phyloP scores from a whole-genome alignment of 2,797 vertebrate genomes.

The Syngnathus acus region DNA sequence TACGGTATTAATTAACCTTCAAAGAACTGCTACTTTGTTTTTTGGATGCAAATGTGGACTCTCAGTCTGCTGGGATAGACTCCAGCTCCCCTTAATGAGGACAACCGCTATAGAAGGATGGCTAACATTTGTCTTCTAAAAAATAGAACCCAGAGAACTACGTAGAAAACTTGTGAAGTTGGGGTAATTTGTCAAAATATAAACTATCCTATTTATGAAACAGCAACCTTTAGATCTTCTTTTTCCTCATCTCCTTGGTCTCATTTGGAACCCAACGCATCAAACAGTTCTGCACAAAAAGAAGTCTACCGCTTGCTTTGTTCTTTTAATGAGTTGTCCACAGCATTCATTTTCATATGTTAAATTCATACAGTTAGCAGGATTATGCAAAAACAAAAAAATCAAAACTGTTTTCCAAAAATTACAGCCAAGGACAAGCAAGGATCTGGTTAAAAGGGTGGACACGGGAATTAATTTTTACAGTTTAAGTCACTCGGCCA shows the following conservation, averaged over 20 bases:
- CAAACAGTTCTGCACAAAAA: background rate
- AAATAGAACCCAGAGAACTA: background rate
- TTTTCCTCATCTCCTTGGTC: background rate
- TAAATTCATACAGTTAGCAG: background rate
- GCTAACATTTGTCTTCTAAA: background rate
- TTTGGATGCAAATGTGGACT: background rate
- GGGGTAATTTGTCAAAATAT: background rate
- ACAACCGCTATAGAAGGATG: background rate
- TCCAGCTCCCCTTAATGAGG: background rate
- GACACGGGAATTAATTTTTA: background rate
- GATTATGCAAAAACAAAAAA: background rate
- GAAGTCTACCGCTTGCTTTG: background rate
- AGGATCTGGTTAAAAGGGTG: background rate
- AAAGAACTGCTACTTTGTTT: too few species aligned
- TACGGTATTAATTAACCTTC: too few species aligned
- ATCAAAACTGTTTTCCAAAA: background rate
- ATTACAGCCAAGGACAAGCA: background rate
- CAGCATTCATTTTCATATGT: background rate
- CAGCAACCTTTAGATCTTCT: background rate
- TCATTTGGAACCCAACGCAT: background rate
- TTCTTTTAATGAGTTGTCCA: conserved; percentile 3
- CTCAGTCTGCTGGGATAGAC: background rate
- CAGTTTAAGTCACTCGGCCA: background rate
- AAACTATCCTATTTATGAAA: background rate
- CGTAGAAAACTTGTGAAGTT: background rate